Percentiles rank a stretch among this genome's conserved stretches.
Evolutionary conservation across 2,797 vertebrate species (phyloP).

Genomic region (Malacoraja senta): DNA sequence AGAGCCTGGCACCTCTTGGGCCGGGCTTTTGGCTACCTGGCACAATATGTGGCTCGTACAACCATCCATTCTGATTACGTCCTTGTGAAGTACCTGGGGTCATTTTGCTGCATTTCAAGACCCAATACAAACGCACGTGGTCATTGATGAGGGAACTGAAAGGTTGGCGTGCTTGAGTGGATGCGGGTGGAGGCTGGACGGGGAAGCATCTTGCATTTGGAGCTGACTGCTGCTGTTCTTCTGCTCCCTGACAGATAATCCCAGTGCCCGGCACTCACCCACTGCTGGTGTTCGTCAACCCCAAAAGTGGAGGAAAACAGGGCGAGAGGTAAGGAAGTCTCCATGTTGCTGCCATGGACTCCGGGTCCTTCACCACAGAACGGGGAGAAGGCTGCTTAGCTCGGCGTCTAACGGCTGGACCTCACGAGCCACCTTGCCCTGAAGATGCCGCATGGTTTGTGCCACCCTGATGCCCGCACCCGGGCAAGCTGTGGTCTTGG

Average conservation of each 20-base stretch:
- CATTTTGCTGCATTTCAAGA: background rate
- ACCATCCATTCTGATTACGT: background rate
- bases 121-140: background rate
- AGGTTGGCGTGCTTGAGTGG: background rate
- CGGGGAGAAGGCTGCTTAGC: background rate
- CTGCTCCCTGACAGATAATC: constrained; percentile 58
- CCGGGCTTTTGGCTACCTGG: background rate
- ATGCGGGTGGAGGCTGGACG: background rate
- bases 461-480: background rate
- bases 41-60: background rate
- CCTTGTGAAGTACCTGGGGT: background rate
- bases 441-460: background rate
- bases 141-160: background rate
- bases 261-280: constrained; percentile 71
- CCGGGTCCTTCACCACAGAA: background rate
- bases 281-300: constrained; percentile 86
- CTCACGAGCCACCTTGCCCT: background rate
- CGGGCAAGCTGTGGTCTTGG: background rate
- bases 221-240: background rate
- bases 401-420: background rate
- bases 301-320: constrained; percentile 89
- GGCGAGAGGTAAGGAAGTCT: constrained; percentile 68
- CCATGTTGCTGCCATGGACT: background rate
- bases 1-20: too few species aligned
- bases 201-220: background rate